Evolutionary conservation across 2,113 vertebrate genomes (phyloP).

Genomic region (Silurus asotus): DNA sequence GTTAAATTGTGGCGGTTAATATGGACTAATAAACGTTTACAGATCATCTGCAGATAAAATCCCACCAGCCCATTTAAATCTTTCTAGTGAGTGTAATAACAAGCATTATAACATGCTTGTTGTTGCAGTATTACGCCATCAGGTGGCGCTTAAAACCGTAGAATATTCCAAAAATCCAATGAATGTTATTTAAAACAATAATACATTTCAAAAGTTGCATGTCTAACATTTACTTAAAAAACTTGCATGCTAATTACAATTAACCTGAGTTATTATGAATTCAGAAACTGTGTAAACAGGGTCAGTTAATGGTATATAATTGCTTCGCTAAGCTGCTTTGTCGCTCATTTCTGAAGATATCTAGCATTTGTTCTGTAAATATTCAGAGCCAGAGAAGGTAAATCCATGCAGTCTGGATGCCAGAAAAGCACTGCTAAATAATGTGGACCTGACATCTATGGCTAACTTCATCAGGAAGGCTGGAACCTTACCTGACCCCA

Average conservation of each 20-base stretch:
- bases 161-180: neutral
- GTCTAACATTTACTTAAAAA: neutral
- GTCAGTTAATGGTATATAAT: neutral
- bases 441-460: constrained; percentile 61
- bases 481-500: constrained; percentile 66
- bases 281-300: neutral
- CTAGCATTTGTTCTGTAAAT: neutral
- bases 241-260: neutral
- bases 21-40: too few species aligned
- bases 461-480: constrained; percentile 64
- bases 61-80: neutral
- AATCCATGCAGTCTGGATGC: constrained; percentile 64
- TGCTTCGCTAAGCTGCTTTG: neutral
- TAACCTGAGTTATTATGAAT: neutral
- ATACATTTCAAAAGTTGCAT: too few species aligned
- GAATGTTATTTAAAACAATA: neutral
- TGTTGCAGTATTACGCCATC: neutral
- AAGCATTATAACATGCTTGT: neutral
- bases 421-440: constrained; percentile 65
- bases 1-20: too few species aligned
- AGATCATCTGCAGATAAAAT: neutral
- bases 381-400: neutral
- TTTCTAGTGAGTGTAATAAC: neutral
- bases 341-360: neutral
- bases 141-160: neutral